A percentile compares a stretch with the other conserved stretches of the same genome.
Evolutionary conservation across 1,140 invertebrate genomes (phyloP).

Genomic region (Grapholita molesta): DNA sequence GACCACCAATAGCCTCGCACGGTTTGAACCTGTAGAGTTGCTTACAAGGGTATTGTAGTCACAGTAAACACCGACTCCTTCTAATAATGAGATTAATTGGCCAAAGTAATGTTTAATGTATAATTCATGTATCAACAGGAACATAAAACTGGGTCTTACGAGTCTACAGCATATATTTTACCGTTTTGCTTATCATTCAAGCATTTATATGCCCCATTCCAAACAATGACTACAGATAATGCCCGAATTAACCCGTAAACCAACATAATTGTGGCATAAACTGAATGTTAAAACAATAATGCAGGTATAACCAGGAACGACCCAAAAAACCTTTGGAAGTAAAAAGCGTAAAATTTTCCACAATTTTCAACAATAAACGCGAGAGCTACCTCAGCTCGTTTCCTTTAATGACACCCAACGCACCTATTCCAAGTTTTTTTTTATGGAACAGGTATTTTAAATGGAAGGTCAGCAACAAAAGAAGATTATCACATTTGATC

Average conservation of each 20-base stretch:
- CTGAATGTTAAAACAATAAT: conserved; percentile 13
- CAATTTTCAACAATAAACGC: conserved; percentile 12
- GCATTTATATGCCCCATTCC: background rate
- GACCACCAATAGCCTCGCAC: too few relatives aligned
- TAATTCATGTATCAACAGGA: too few relatives aligned
- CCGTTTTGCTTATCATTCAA: background rate
- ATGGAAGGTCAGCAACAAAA: conserved; percentile 16
- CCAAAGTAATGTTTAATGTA: too few relatives aligned
- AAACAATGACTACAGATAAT: background rate
- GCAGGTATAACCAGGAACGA: background rate
- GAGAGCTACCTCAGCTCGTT: background rate
- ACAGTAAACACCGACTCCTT: too few relatives aligned
- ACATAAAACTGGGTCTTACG: too few relatives aligned
- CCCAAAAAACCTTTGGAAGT: background rate
- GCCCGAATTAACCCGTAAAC: conserved; percentile 4
- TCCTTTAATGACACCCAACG: conserved; percentile 4
- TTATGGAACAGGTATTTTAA: conserved; percentile 12
- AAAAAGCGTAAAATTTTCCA: conserved; percentile 11
- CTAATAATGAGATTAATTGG: too few relatives aligned
- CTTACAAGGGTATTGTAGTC: too few relatives aligned
- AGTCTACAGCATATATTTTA: background rate
- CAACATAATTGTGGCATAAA: background rate
- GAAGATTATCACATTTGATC: conserved; percentile 15
- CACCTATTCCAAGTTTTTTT: conserved; percentile 16
- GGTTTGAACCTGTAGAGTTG: too few relatives aligned